phyloP scores from a whole-genome alignment of 1,140 invertebrate species.

The Pentalonia nigronervosa region DNA sequence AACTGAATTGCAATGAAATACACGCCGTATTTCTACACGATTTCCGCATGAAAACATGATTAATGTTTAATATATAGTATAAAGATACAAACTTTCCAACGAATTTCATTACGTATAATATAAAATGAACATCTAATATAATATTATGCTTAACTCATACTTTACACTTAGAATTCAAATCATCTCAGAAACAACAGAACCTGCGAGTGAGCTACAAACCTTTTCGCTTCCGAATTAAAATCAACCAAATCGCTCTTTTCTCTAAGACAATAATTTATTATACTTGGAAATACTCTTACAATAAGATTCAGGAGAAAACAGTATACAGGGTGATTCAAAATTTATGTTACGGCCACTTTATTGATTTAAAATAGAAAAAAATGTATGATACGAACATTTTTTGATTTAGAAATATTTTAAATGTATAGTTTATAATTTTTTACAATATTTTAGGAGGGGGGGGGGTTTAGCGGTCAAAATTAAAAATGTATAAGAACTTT shows the following conservation, averaged over 20 bases:
- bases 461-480: no score
- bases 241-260: neutral
- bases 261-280: no score
- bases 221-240: neutral
- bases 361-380: no score
- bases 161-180: neutral
- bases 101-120: neutral
- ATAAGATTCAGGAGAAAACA: neutral
- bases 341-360: no score
- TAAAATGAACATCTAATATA: neutral
- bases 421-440: no score
- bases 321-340: no score
- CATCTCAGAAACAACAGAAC: neutral
- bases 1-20: neutral
- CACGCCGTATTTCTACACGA: neutral
- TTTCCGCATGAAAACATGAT: neutral
- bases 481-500: no score
- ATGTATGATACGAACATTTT: no score
- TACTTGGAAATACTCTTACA: neutral
- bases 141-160: neutral
- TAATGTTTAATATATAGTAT: neutral
- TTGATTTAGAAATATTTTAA: no score
- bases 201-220: neutral
- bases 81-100: neutral
- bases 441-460: no score